phyloP scores from a whole-genome alignment of 2,888 invertebrate species.

The Opisthograptis luteolata region DNA sequence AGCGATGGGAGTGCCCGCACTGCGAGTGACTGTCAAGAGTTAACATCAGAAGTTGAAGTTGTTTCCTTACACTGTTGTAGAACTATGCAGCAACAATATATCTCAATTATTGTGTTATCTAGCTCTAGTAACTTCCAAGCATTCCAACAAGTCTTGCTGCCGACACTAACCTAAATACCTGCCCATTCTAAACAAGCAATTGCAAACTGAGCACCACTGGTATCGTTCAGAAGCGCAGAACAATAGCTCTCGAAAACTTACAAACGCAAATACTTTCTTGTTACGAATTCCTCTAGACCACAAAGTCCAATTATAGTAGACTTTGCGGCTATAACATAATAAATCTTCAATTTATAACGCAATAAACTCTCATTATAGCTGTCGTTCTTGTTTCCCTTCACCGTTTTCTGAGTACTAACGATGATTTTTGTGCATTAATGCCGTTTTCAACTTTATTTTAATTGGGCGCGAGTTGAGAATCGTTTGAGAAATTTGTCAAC shows the following conservation, averaged over 20 bases:
- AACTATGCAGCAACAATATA: too few relatives aligned
- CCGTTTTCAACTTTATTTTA: slow-evolving; percentile 4
- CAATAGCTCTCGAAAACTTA: neutral
- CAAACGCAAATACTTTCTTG: slow-evolving; percentile 25
- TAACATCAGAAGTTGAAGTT: too few relatives aligned
- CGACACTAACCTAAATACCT: slow-evolving; percentile 13
- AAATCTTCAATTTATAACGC: slow-evolving; percentile 46
- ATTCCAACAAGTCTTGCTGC: slow-evolving; percentile 11
- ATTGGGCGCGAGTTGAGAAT: neutral
- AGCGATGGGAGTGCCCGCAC: too few relatives aligned
- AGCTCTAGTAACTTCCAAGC: too few relatives aligned
- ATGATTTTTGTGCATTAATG: slow-evolving; percentile 2
- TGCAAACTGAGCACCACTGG: neutral
- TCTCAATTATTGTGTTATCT: too few relatives aligned
- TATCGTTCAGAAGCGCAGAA: neutral
- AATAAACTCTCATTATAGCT: slow-evolving; percentile 36
- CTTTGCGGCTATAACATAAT: slow-evolving; percentile 33
- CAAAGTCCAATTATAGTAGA: slow-evolving; percentile 34
- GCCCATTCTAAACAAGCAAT: slow-evolving; percentile 5
- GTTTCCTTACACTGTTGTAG: too few relatives aligned
- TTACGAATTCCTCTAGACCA: slow-evolving; percentile 34
- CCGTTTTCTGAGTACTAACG: slow-evolving; percentile 12
- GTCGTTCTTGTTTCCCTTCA: slow-evolving; percentile 31
- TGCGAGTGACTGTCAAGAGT: too few relatives aligned
- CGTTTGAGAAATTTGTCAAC: neutral